phyloP scores from a whole-genome alignment of 2,888 invertebrate species.

The Amitus sp. region DNA sequence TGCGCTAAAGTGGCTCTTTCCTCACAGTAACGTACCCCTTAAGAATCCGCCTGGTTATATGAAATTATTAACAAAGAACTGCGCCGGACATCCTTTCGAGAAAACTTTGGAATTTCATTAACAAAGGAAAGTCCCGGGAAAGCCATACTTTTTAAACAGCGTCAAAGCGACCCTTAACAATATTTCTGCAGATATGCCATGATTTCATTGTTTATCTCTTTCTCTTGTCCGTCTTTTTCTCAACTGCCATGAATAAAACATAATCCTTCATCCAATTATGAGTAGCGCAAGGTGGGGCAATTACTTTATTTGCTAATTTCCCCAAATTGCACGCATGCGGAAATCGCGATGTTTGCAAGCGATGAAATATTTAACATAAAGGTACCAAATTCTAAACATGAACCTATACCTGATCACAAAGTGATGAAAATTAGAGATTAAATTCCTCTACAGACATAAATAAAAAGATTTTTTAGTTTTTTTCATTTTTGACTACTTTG shows the following conservation, averaged over 20 bases:
- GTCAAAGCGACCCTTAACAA: constrained; percentile 24
- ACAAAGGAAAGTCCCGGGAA: constrained; percentile 25
- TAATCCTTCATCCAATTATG: constrained; percentile 22
- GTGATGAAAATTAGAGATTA: not conserved
- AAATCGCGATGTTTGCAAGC: too few relatives aligned
- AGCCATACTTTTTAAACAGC: constrained; percentile 34
- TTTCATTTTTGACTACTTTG: too few relatives aligned
- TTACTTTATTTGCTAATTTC: constrained; percentile 24
- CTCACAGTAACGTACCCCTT: constrained; percentile 7
- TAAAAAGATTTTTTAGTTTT: too few relatives aligned
- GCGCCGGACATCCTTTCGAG: constrained; percentile 20
- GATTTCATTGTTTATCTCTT: not conserved
- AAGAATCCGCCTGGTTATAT: constrained; percentile 22
- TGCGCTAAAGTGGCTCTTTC: not conserved
- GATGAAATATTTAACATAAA: too few relatives aligned
- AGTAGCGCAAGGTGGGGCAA: constrained; percentile 23
- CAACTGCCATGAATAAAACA: constrained; percentile 31
- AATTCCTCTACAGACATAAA: too few relatives aligned
- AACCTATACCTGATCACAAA: not conserved
- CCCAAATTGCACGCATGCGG: not conserved
- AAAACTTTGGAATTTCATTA: constrained; percentile 29
- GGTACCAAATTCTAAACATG: too few relatives aligned
- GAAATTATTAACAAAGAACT: constrained; percentile 20
- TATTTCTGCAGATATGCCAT: constrained; percentile 26
- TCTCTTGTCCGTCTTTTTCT: constrained; percentile 18